Evolutionary conservation across 2,113 vertebrate genomes (phyloP), one percentile per base, ranked within the genome.

Genomic region (Tachysurus vachellii): DNA sequence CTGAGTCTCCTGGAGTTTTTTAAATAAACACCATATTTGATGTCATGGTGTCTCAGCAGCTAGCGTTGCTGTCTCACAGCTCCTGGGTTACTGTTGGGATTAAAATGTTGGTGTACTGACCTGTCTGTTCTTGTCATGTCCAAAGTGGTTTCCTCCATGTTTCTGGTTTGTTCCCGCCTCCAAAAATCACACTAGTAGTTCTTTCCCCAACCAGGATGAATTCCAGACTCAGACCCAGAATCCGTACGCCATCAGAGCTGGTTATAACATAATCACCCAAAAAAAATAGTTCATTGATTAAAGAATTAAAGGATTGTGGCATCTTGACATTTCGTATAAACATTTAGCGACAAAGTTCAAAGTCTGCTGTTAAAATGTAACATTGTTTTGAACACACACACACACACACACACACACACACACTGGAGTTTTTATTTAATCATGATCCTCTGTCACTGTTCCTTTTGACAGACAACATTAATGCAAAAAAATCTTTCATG

Each of bases 391-490:
- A 0, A 16, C 28, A 31, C 31, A 70, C 16, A 42, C 5, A 31
- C 66, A 70, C 68, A 70, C 66, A 70, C 28, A 36, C 28, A 70
- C 66, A 68, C 66, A 68, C 21, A 81, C 59, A 85, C 82, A 79
- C 17, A 5, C 68, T 68, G 28, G 16, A 70, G 31, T 70, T 19
- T 71, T 75, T 10, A 19, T 47, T 47, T 75, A 47, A 75, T 75
- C 71, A 75, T 23, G 13, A 28, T 50, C 53, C 47, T 13, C n/a
- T 26, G 14, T 16, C 23, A 7, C 14, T 53, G 12, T 77, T 77
- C 5, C 4, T 47, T 75, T 26, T 75, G 42, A 47, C 36, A 12
- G 28, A 84, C 17, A 36, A 11, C 26, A 70, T 21, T 53, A 19
- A 68, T 31, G 36, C 21, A 68, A 16, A 59, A 54, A 68, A 42